These are phyloP conservation scores for Polyploca ridens DNA, from an alignment of 2,888 invertebrate genomes.

Conservation along the genomic window DNA sequence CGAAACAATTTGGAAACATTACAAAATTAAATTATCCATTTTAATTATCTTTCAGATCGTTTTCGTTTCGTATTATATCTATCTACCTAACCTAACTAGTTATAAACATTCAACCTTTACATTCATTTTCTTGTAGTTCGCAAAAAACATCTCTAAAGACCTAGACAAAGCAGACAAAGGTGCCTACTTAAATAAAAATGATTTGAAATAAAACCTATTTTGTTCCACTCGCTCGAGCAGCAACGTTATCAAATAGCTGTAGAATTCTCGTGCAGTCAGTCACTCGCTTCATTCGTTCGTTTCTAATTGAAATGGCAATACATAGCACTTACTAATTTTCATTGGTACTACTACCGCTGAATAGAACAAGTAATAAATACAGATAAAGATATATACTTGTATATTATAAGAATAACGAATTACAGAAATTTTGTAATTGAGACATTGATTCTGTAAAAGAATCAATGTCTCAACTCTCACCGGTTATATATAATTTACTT, in stretches of 20 bases:
- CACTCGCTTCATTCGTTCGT: neutral
- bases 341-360: neutral
- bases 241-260: slow-evolving; percentile 3
- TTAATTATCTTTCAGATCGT: too few relatives aligned
- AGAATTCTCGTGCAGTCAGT: neutral
- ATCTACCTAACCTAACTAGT: too few relatives aligned
- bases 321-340: neutral
- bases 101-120: too few relatives aligned
- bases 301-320: neutral
- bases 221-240: slow-evolving; percentile 4
- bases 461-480: too few relatives aligned
- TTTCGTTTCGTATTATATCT: too few relatives aligned
- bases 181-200: neutral
- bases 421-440: too few relatives aligned
- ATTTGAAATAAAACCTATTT: slow-evolving; percentile 9
- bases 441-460: too few relatives aligned
- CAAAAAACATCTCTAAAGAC: slow-evolving; percentile 7
- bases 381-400: too few relatives aligned
- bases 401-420: too few relatives aligned
- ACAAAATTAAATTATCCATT: too few relatives aligned
- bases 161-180: slow-evolving; percentile 9
- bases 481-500: neutral
- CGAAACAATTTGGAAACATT: too few relatives aligned
- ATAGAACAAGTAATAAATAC: neutral
- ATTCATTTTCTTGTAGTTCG: neutral